Percentiles rank a stretch among this genome's conserved stretches.
Evolutionary conservation across 2,888 invertebrate species (phyloP).

Genomic region (Scaptomyza parva): DNA sequence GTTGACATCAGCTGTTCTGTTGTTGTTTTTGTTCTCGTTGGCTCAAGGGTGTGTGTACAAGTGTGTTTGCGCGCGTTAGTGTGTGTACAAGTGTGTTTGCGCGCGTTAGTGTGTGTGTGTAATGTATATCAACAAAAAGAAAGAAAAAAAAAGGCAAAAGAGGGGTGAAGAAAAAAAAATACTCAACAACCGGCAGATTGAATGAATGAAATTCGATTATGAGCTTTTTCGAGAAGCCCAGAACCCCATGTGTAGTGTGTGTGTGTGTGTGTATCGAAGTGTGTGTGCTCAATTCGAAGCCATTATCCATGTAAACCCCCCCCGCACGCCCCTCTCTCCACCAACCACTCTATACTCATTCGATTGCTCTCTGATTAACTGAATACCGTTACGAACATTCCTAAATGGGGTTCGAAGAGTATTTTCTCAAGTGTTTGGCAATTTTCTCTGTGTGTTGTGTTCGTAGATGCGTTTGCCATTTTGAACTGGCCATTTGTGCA

Average conservation of each 20-base stretch:
- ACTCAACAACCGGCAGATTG: constrained; percentile 14
- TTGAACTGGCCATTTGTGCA: constrained; percentile 25
- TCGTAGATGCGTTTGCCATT: constrained; percentile 27
- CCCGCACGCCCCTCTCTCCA: too few relatives aligned
- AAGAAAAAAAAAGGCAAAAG: not conserved
- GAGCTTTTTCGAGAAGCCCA: constrained; percentile 26
- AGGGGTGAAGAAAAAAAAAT: not conserved
- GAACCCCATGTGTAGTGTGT: not conserved
- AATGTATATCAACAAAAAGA: constrained; percentile 10
- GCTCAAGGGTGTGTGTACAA: constrained; percentile 17
- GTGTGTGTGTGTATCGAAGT: not conserved
- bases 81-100: not conserved
- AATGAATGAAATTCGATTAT: constrained; percentile 64
- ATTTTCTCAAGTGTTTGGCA: constrained; percentile 24
- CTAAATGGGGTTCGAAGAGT: not conserved
- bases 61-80: not conserved
- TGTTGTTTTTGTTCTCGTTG: constrained; percentile 3
- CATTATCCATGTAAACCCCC: constrained; percentile 21
- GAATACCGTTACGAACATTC: not conserved
- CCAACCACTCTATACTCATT: not conserved
- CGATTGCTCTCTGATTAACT: constrained; percentile 23
- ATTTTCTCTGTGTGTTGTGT: constrained; percentile 10
- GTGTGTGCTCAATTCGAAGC: constrained; percentile 41
- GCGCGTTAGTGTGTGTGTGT: not conserved
- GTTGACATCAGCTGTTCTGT: constrained; percentile 30